phyloP scores from a whole-genome alignment of 30 jellyfish, hydroid and myxozoan species.

The Morbakka virulenta region DNA sequence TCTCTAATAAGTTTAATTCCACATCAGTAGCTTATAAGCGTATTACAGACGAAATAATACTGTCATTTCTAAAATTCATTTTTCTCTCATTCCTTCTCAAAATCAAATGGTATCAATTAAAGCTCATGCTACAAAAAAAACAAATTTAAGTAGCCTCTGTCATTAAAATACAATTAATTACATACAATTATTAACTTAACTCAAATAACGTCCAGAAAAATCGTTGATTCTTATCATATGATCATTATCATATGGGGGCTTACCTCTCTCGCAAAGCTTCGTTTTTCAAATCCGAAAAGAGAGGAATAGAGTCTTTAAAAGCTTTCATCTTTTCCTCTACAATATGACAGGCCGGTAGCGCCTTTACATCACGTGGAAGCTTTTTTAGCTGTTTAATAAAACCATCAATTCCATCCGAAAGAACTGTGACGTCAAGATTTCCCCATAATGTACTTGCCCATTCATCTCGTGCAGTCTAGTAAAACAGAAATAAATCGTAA shows the following conservation, averaged over 20 bases:
- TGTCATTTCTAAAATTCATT: too few species aligned
- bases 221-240: neutral
- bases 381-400: slow-evolving; percentile 62
- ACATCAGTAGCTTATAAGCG: too few species aligned
- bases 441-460: slow-evolving; percentile 98
- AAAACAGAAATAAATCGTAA: too few species aligned
- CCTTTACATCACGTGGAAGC: slow-evolving; percentile 82
- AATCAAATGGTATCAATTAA: too few species aligned
- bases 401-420: slow-evolving; percentile 84
- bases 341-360: slow-evolving; percentile 61
- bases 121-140: too few species aligned
- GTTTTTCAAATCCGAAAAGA: slow-evolving; percentile 83
- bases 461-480: slow-evolving; percentile 94
- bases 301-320: slow-evolving; percentile 76
- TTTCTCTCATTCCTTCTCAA: too few species aligned
- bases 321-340: slow-evolving; percentile 84
- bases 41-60: too few species aligned
- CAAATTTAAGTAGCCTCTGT: neutral
- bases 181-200: neutral
- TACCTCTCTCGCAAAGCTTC: slow-evolving; percentile 97
- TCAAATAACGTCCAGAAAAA: neutral
- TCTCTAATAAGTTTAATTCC: too few species aligned
- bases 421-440: slow-evolving; percentile 71
- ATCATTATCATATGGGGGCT: neutral
- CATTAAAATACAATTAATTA: neutral